Evolutionary conservation across 2,113 vertebrate genomes (phyloP).

Genomic region (Xiphophorus maculatus): DNA sequence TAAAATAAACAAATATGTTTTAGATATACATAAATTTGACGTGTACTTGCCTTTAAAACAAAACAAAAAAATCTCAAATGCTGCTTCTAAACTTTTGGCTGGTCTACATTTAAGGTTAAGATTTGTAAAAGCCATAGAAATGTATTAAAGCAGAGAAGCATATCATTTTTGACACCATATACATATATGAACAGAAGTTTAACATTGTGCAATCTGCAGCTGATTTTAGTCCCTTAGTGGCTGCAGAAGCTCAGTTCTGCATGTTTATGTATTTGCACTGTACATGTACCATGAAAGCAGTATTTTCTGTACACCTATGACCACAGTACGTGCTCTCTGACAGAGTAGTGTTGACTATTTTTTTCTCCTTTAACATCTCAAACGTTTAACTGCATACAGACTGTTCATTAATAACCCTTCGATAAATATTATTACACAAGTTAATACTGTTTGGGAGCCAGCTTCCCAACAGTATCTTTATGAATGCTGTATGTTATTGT

Average conservation of each 20-base stretch:
- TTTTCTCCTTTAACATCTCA: conserved; percentile 40
- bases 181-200: conserved; percentile 68
- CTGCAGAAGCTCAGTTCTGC: conserved; percentile 61
- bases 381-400: conserved; percentile 42
- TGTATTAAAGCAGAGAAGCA: conserved; percentile 32
- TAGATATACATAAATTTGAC: background rate
- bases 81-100: conserved; percentile 12
- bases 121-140: conserved; percentile 30
- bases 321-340: conserved; percentile 29
- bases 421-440: conserved; percentile 98
- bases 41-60: background rate
- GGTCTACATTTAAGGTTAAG: conserved; percentile 15
- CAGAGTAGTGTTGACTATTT: conserved; percentile 33
- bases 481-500: conserved; percentile 60
- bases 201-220: conserved; percentile 76
- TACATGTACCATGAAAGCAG: conserved; percentile 53
- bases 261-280: conserved; percentile 45
- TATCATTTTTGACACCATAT: conserved; percentile 63
- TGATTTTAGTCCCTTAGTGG: conserved; percentile 51
- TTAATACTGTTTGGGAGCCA: conserved; percentile 95
- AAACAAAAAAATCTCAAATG: background rate
- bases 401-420: conserved; percentile 70
- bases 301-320: conserved; percentile 44
- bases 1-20: background rate
- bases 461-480: conserved; percentile 89